Evolutionary conservation across 23 tunicate species (phyloP), one percentile per base, ranked within the genome.

Genomic region (Ascidia mentula): DNA sequence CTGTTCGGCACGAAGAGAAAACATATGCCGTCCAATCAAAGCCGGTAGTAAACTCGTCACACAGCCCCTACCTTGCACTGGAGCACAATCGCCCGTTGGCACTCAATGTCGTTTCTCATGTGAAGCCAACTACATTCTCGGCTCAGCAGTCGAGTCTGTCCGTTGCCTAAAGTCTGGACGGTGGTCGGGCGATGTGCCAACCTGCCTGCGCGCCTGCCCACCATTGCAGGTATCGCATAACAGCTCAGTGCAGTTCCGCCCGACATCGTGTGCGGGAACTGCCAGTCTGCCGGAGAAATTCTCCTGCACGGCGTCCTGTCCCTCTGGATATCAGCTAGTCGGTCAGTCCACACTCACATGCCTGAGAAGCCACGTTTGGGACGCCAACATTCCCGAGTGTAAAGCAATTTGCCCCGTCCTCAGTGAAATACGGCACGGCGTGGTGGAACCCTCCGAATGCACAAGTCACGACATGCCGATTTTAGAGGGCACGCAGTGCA

Each of bases 341-440:
- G 93, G 93, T 0, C 46, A 59, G 18, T 15, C 84, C 36, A 65
- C 72, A 12, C 35, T 78, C 4, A 82, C 87, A 13, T 88, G 93
- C 72, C 31, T 84, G 79, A 24, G 40, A 12, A 88, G 83, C 40
- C 79, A 82, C 18, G 40, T 74, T 33, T 90, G 96, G 96, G 79
- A 73, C 46, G 60, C 59, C 35, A 17, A 15, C 1, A 34, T 72
- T 6, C 96, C 96, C 4, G 37, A 4, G 37, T 90, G 96, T 40
- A 45, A 38, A 40, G 46, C 71, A 32, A 85, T 75, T 24, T 90
- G 96, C 74, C 60, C 86, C 6, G 0, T 86, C 15, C 34, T 85
- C 28, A 80, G 76, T 35, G 13, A 36, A 8, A 84, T 88, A 0
- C 33, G 59, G 71, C 86, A 80, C 46, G 96, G 89, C 18, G 34